These are phyloP conservation scores for Epirrhoe alternata DNA, from an alignment of 2,888 invertebrate genomes.

Conservation along the genomic window DNA sequence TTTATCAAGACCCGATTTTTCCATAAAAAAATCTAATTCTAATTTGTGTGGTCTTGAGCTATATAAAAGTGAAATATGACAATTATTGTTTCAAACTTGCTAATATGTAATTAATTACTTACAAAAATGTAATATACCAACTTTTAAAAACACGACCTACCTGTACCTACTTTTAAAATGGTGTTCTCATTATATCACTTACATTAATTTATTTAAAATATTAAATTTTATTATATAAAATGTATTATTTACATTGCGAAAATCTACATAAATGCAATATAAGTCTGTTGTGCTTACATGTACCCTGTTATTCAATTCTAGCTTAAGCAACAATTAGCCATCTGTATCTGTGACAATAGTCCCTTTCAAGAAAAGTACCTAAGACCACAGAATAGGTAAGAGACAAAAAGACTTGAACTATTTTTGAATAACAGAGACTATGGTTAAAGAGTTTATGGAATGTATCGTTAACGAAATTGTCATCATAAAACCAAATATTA, in stretches of 20 bases:
- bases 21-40: too few relatives aligned
- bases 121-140: constrained; percentile 15
- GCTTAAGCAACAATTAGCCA: too few relatives aligned
- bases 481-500: background rate
- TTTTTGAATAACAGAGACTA: background rate
- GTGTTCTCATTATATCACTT: constrained; percentile 42
- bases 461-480: constrained; percentile 8
- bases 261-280: constrained; percentile 23
- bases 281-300: constrained; percentile 4
- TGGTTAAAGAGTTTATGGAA: background rate
- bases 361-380: background rate
- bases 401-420: background rate
- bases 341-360: too few relatives aligned
- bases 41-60: too few relatives aligned
- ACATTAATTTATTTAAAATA: constrained; percentile 9
- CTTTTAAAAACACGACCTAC: constrained; percentile 12
- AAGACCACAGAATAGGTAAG: too few relatives aligned
- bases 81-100: background rate
- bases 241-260: constrained; percentile 28
- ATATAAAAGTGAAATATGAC: background rate
- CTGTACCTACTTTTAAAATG: constrained; percentile 37
- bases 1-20: background rate
- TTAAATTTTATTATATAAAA: constrained; percentile 2
- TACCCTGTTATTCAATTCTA: background rate
- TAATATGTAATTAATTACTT: constrained; percentile 5